phyloP scores from a whole-genome alignment of 2,888 invertebrate genomes.

The Cryptocephalus moraei region DNA sequence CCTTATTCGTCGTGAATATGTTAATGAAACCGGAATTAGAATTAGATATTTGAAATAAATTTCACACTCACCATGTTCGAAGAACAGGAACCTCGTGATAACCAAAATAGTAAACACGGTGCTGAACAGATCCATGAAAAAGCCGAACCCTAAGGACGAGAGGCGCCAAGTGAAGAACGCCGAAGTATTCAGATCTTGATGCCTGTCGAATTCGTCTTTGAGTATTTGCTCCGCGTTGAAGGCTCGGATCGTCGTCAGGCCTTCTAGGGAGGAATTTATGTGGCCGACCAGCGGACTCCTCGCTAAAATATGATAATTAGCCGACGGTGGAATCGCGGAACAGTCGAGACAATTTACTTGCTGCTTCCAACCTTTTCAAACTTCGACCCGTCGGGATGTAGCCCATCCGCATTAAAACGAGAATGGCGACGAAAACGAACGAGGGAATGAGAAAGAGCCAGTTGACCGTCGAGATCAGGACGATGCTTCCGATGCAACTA shows the following conservation, averaged over 20 bases:
- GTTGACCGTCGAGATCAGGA: constrained; percentile 15
- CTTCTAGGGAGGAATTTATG: constrained; percentile 29
- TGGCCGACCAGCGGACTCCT: constrained; percentile 29
- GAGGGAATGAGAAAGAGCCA: constrained; percentile 12
- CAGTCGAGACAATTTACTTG: constrained; percentile 19
- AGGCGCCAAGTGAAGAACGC: constrained; percentile 21
- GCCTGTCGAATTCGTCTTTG: constrained; percentile 26
- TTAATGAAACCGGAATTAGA: too few relatives aligned
- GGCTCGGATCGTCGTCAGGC: constrained; percentile 28
- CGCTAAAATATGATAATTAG: constrained; percentile 15
- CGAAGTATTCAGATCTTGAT: constrained; percentile 28
- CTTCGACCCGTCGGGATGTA: constrained; percentile 19
- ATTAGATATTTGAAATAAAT: not conserved
- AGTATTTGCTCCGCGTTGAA: constrained; percentile 22
- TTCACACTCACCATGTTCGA: constrained; percentile 8
- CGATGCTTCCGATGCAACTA: constrained; percentile 5
- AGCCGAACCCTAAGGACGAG: constrained; percentile 22
- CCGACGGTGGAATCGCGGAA: constrained; percentile 8
- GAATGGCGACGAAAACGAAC: constrained; percentile 8
- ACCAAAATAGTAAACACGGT: constrained; percentile 13
- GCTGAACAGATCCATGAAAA: constrained; percentile 23
- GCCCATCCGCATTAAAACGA: constrained; percentile 9
- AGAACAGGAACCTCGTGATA: constrained; percentile 14
- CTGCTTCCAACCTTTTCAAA: constrained; percentile 16
- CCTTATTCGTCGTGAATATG: too few relatives aligned